Evolutionary conservation across 2,797 vertebrate species (phyloP), one percentile per base, ranked within the genome.

Genomic region (Helarctos malayanus): DNA sequence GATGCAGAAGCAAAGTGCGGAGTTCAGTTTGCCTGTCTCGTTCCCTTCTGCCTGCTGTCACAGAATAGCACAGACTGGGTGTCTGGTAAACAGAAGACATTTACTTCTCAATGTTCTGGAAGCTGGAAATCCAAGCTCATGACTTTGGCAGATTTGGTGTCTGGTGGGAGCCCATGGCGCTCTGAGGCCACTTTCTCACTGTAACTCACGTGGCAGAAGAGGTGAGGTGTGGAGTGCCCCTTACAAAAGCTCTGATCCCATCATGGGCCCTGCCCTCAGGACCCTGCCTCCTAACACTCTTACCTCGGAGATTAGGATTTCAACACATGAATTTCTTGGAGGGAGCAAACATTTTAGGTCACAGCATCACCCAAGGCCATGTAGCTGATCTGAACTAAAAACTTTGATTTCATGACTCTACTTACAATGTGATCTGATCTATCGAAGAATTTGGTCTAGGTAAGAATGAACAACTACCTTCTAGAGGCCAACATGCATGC

Each of bases 361-460:
- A 2, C 7, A 2, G 13, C 25, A 13, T 47, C 3, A 10, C 38
- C 29, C 5, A 14, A 15, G 18, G 41, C 27, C 25, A 7, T 0
- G 21, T 1, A 6, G 63, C 47, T 82, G 59, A 27, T 12, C 10
- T 7, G 10, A 18, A 19, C 10, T 8, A 13, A 8, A 59, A 47
- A 25, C 11, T 2, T n/a, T 23, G 29, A 54, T 47, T 29, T 45
- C 7, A 3, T 19, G 45, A 15, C 18, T 21, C 41, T 16, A 0
- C 54, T 29, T 18, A 16, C 1, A 49, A 32, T 4, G 38, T 41
- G n/a, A 54, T 2, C 2, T 0, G 12, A 3, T 7, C 4, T 1
- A 9, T 19, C 14, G 11, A 47, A 81, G 14, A 38, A 27, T 21
- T 10, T 27, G 1, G 25, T 19, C 32, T 45, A 45, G 27, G 25